Conservation (phyloP, 2,797 vertebrate species). For the Remorina albescens region DNA sequence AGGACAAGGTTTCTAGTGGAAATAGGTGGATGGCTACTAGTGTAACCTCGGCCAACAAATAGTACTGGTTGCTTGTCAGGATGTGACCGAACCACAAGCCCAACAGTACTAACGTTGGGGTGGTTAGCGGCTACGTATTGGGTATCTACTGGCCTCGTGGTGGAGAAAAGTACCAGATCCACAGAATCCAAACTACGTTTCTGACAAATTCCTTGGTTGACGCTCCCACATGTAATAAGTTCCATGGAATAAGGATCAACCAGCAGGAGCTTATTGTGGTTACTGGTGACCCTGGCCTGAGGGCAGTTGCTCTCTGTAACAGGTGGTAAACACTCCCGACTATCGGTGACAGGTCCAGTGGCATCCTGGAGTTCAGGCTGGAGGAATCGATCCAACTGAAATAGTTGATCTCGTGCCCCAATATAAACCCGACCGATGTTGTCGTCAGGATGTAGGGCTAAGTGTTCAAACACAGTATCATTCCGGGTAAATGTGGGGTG, state of each 20-base stretch:
- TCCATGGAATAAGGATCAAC: constrained; percentile 89
- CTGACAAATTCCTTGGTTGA: constrained; percentile 96
- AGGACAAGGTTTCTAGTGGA: constrained; percentile 93
- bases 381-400: constrained; percentile 90
- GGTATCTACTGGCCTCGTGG: constrained; percentile 93
- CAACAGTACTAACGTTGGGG: constrained; percentile 94
- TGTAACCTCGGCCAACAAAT: constrained; percentile 96
- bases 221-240: constrained; percentile 94
- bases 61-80: constrained; percentile 88
- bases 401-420: constrained; percentile 93
- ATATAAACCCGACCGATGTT: constrained; percentile 90
- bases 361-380: constrained; percentile 80
- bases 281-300: constrained; percentile 89
- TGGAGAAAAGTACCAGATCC: constrained; percentile 86
- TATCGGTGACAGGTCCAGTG: constrained; percentile 93
- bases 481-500: constrained; percentile 87
- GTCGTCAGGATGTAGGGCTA: constrained; percentile 91
- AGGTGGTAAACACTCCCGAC: constrained; percentile 94
- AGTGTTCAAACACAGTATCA: constrained; percentile 90
- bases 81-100: constrained; percentile 88
- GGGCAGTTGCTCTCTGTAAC: constrained; percentile 91
- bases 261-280: constrained; percentile 95
- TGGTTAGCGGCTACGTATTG: constrained; percentile 98
- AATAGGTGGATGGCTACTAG: constrained; percentile 96
- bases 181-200: constrained; percentile 89